Evolutionary conservation across 2,797 vertebrate genomes (phyloP).

Genomic region (Pseudochirops cupreus): DNA sequence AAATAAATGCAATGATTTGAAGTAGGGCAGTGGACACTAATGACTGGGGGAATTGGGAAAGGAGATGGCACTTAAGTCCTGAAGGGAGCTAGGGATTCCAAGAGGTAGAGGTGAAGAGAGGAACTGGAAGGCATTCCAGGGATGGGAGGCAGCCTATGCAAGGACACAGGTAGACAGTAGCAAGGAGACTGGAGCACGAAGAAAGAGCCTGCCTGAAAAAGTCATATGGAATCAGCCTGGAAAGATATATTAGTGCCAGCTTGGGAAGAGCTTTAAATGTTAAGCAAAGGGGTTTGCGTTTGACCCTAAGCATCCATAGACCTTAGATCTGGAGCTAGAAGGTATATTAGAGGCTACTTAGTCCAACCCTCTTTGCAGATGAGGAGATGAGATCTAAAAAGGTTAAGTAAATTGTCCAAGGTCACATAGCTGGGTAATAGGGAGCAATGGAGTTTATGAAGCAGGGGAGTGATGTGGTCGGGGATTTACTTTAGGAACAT

Average conservation of each 20-base stretch:
- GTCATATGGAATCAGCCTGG: not conserved
- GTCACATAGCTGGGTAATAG: not conserved
- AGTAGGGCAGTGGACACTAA: not conserved
- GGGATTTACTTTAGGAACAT: not conserved
- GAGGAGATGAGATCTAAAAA: not conserved
- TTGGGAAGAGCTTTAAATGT: not conserved
- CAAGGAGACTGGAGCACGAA: not conserved
- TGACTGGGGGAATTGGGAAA: not conserved
- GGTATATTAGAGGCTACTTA: not conserved
- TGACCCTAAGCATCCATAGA: not conserved
- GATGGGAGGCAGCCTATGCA: not conserved
- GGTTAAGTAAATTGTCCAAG: not conserved
- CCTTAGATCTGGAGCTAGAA: not conserved
- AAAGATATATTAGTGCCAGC: not conserved
- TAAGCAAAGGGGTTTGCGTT: not conserved
- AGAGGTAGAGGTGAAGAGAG: not conserved
- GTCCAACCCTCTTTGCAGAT: not conserved
- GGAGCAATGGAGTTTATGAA: not conserved
- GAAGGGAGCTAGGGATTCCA: not conserved
- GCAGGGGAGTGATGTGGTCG: not conserved
- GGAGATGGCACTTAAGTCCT: not conserved
- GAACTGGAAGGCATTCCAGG: not conserved
- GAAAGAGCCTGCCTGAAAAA: not conserved
- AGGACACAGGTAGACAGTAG: not conserved
- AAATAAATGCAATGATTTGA: not conserved